Evolutionary conservation across 2,888 invertebrate species (phyloP), one percentile per base, ranked within the genome.

Genomic region (Noctua janthe): DNA sequence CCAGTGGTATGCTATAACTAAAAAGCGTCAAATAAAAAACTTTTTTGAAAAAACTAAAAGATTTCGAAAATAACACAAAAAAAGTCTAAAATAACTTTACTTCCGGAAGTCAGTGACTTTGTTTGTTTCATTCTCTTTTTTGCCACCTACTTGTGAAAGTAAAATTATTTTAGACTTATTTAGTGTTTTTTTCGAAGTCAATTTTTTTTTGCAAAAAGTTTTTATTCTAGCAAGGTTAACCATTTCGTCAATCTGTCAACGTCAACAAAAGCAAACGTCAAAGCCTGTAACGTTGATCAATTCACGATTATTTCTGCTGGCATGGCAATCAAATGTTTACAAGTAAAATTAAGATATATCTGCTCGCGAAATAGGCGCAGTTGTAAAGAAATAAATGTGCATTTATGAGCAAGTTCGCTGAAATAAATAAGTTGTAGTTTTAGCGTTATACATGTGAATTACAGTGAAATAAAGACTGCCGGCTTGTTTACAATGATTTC

Each of bases 401-500:
- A 47, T 56, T 43, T 35, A 66, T 54, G 69, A 62, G 47, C 59
- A 35, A 49, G 39, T 76, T 51, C 10, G 13, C 47, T 35, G 11
- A 49, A 64, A 43, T 8, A 76, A 62, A 62, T 49, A 49, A 74
- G 64, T 59, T 43, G 51, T 35, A 59, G 47, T 75, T 66, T 11
- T 51, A 7, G 59, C 49, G 39, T 1, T 47, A 54, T 29, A 47
- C 29, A 69, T 69, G 49, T 56, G 35, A 70, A 69, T 35, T 54
- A 10, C 51, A 74, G 54, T 74, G 47, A 20, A 73, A 64, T 29
- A 2, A 62, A 81, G 70, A 80, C 69, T 75, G 66, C 89, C 89
- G 88, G 89, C 82, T 82, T 81, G 64, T 84, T 80, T 47, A 91
- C 83, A 80, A 97, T 97, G 97, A 95, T 97, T 87, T 85, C 95